These are phyloP conservation scores for Imbricaverruca yamaguchii DNA, from an alignment of 2,888 invertebrate genomes.

Conservation along the genomic window DNA sequence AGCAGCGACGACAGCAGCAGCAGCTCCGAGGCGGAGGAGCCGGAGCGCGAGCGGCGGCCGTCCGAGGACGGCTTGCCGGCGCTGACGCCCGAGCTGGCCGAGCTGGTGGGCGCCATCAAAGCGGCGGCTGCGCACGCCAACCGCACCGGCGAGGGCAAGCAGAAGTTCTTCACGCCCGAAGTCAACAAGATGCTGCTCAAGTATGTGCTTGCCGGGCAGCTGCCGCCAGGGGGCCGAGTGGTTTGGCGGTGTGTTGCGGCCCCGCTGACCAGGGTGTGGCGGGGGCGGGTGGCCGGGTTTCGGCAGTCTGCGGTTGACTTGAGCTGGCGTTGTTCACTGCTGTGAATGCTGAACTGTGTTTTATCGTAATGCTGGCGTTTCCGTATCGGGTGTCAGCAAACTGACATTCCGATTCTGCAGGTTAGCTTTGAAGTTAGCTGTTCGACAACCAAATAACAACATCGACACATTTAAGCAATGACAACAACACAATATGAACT, in stretches of 20 bases:
- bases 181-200: conserved; percentile 48
- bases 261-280: too few relatives aligned
- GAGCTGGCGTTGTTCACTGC: too few relatives aligned
- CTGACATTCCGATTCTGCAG: too few relatives aligned
- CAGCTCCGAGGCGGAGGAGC: not conserved
- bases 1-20: conserved; percentile 12
- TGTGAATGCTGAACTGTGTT: too few relatives aligned
- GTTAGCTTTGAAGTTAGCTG: too few relatives aligned
- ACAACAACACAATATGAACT: too few relatives aligned
- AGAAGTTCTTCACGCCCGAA: conserved; percentile 47
- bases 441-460: too few relatives aligned
- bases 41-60: not conserved
- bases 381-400: too few relatives aligned
- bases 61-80: conserved; percentile 2
- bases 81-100: not conserved
- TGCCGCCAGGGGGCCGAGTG: too few relatives aligned
- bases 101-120: conserved; percentile 7
- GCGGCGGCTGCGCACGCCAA: conserved; percentile 18
- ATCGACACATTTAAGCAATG: too few relatives aligned
- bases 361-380: too few relatives aligned
- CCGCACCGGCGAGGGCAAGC: conserved; percentile 37
- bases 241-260: too few relatives aligned
- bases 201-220: conserved; percentile 37
- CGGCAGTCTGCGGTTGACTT: not conserved
- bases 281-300: not conserved